Base-by-base conservation (phyloP, 2,888 invertebrate genomes). In the Unio pictorum region DNA sequence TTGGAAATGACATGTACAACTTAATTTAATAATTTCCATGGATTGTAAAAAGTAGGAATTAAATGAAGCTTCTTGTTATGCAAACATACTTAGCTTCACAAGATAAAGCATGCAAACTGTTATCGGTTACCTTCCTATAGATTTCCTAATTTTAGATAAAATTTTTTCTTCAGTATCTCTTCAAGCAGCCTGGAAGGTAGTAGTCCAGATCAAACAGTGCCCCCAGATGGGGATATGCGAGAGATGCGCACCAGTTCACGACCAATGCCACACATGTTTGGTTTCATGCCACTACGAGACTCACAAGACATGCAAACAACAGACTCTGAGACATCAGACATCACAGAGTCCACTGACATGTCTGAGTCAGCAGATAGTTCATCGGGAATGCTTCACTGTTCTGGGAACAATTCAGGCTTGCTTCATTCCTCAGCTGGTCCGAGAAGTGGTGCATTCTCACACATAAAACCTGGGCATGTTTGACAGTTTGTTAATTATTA, bases 321-420 rank as follows among this genome's bases (percentile, higher is more conserved):
- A 59, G 87, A 87, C 71, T 86, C 86, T 15, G 86, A 87, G 64
- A 78, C 78, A 17, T 82, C 84, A 0, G 86, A 87, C 66, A 81
- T 84, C 57, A 78, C 80, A 2, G 86, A 87, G 55, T 80, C 81
- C 1, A 75, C 83, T 23, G 86, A 85, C 70, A 84, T 84, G 71
- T 81, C 83, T 4, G 85, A 85, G 61, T 63, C 74, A 5, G 72
- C 74, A 26, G 76, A 76, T 30, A 68, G 68, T 17, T 73, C 72
- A 18, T 64, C 66, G 5, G 65, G 66, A 28, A 67, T 74, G 69
- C 55, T 72, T 23, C 68, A 74, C 5, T 64, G 72, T 17, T 69
- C 66, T 7, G 61, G 72, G 34, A 64, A 70, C 17, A 64, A 68
- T 54, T 60, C 63, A 18, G 17, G 55, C 18, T 45, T 45, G 15